Evolutionary conservation across 2,113 vertebrate species (phyloP), one percentile per base, ranked within the genome.

Genomic region (Neodontobutis hainanensis): DNA sequence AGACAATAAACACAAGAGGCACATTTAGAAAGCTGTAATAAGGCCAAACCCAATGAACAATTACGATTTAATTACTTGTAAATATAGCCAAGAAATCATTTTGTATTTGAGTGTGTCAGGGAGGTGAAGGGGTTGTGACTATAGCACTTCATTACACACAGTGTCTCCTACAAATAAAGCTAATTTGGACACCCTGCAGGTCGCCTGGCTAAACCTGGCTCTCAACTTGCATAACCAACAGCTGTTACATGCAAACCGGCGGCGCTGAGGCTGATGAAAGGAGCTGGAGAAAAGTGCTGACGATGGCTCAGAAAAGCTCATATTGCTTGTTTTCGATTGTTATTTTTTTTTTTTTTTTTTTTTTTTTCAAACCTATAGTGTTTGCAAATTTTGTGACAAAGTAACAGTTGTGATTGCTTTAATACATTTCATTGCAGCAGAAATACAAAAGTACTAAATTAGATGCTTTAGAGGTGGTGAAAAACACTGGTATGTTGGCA

Each of bases 171-270:
- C 38, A 68, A 46, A 57, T 58, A 53, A 47, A 62, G 63, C 7
- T 46, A 16, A 52, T 70, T 66, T 66, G 53, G 53, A 43, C 59
- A 0, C 34, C 32, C 10, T 12, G 66, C 55, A 12, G 69, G 56
- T 44, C 8, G 35, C 12, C 55, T 51, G 47, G 62, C 16, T 74
- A 45, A 66, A 58, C 27, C 51, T 16, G 69, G 50, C 56, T 73
- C 40, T 44, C 15, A 16, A 11, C 65, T 52, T 73, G 72, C 72
- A 58, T 70, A 73, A 44, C 65, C 49, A 58, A 65, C 79, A 77
- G 58, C 56, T 77, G 62, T 67, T 55, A 27, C 46, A 40, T 68
- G 55, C 5, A 34, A 52, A 61, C 35, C 10, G 34, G 60, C 32
- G n/a, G 51, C 61, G 51, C 49, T 36, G 50, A 0, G 42, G 6